Evolutionary conservation across 2,113 vertebrate species (phyloP).

Genomic region (Otus sunia): DNA sequence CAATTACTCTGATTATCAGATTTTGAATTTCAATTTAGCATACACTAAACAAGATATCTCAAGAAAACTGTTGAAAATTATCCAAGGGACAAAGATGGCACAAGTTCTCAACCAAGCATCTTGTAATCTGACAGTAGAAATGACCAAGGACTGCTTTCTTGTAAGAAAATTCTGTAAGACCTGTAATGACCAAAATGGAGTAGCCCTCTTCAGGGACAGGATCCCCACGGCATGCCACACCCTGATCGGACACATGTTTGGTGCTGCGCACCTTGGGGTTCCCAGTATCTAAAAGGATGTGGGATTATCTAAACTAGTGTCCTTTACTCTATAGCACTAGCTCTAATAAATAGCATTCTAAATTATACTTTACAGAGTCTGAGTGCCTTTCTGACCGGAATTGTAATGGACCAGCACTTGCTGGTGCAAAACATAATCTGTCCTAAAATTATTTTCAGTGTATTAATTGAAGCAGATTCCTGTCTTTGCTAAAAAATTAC

Average conservation of each 20-base stretch:
- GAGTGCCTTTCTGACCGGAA: not conserved
- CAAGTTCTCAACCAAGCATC: fast-evolving
- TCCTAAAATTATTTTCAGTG: not conserved
- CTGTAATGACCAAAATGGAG: not conserved
- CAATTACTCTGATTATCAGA: not conserved
- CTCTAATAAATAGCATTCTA: not conserved
- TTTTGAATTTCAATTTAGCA: not conserved
- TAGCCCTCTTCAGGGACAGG: not conserved
- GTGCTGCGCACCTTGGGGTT: fast-evolving
- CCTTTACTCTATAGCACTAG: not conserved
- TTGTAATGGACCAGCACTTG: not conserved
- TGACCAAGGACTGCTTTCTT: not conserved
- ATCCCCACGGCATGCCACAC: fast-evolving
- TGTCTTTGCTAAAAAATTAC: not conserved
- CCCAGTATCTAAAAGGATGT: not conserved
- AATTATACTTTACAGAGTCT: not conserved
- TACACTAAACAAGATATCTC: not conserved
- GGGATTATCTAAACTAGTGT: not conserved
- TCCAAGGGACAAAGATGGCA: not conserved
- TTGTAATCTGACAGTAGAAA: not conserved
- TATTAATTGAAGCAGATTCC: not conserved
- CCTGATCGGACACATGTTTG: fast-evolving
- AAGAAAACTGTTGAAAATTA: not conserved
- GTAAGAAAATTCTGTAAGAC: not conserved
- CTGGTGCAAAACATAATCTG: not conserved